A percentile compares a stretch with the other conserved stretches of the same genome.
These are phyloP conservation scores for Tragulus kanchil DNA, from an alignment of 2,113 vertebrate genomes.

Conservation along the genomic window DNA sequence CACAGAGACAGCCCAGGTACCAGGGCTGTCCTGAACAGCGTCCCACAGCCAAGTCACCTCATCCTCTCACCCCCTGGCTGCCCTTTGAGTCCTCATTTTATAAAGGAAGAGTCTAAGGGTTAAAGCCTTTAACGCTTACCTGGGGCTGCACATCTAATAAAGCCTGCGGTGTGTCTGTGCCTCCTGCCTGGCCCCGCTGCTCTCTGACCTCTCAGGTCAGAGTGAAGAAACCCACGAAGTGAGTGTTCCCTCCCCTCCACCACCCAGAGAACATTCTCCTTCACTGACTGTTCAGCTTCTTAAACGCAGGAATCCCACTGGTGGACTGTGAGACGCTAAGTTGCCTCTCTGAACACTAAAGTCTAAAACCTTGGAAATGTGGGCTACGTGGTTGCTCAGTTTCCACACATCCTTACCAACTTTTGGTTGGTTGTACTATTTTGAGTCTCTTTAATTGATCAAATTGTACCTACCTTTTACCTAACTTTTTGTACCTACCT, in stretches of 20 bases:
- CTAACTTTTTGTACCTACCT: no score
- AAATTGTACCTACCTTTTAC: not conserved
- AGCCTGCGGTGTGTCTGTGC: rapidly evolving
- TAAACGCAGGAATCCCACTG: not conserved
- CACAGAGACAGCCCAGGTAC: not conserved
- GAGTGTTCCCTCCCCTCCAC: not conserved
- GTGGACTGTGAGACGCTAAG: rapidly evolving
- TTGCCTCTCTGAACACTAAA: not conserved
- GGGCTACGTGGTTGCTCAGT: rapidly evolving
- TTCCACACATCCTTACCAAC: not conserved
- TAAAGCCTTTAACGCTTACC: not conserved
- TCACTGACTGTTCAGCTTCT: rapidly evolving
- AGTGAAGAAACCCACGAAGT: rapidly evolving
- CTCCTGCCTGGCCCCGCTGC: rapidly evolving
- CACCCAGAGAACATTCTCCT: not conserved
- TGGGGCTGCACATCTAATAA: rapidly evolving
- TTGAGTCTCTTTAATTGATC: not conserved
- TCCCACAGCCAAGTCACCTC: rapidly evolving
- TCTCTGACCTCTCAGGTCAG: not conserved
- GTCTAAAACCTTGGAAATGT: not conserved
- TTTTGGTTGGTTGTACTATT: not conserved
- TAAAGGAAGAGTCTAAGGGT: not conserved
- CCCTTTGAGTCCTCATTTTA: rapidly evolving
- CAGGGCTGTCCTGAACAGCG: rapidly evolving
- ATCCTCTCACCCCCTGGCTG: rapidly evolving